These are phyloP conservation scores for Mus spretus DNA, from an alignment of 2,797 vertebrate species.

Conservation along the genomic window DNA sequence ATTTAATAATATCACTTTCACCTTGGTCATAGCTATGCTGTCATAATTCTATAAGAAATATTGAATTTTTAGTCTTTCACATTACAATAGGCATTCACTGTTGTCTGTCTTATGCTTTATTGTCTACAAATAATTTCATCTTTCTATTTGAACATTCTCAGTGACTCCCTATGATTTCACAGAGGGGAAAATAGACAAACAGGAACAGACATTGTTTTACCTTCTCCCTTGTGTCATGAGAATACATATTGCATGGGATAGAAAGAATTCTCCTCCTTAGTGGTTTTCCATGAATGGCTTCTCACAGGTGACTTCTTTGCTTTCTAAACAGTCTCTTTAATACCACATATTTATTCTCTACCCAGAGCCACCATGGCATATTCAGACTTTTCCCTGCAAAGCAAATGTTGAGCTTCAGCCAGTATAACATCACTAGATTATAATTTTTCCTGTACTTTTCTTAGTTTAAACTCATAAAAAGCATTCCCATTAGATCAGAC, in stretches of 20 bases:
- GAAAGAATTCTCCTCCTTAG: not conserved
- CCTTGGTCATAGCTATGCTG: not conserved
- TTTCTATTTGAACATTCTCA: not conserved
- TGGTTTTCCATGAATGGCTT: not conserved
- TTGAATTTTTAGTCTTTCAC: not conserved
- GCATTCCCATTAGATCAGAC: not conserved
- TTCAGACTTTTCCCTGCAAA: not conserved
- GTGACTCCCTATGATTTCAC: not conserved
- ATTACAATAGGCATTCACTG: not conserved
- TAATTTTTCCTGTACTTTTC: not conserved
- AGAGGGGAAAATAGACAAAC: not conserved
- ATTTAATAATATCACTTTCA: not conserved
- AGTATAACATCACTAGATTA: not conserved
- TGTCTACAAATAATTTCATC: not conserved
- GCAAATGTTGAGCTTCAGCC: not conserved
- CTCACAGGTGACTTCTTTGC: not conserved
- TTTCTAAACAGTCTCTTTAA: not conserved
- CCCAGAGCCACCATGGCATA: too few species aligned
- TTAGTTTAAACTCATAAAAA: not conserved
- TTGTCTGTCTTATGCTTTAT: not conserved
- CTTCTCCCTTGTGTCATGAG: not conserved
- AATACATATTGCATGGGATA: not conserved
- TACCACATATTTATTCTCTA: not conserved
- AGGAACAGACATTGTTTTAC: not conserved
- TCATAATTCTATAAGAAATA: not conserved